Evolutionary conservation across 1,140 invertebrate genomes (phyloP).

Genomic region (Varroa destructor): DNA sequence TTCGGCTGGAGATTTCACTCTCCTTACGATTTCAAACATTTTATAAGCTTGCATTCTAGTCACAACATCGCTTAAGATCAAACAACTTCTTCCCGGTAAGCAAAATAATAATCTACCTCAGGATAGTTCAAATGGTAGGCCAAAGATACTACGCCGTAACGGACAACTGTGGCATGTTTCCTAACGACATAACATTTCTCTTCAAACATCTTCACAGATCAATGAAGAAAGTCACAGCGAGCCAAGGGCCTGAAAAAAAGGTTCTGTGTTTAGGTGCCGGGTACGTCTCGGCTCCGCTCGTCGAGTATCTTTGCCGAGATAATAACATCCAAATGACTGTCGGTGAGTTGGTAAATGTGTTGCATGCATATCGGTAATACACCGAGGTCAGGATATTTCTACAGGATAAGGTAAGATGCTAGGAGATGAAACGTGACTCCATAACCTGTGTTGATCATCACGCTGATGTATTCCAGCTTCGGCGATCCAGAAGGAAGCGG

Average conservation of each 20-base stretch:
- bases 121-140: too few relatives aligned
- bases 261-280: constrained; percentile 88
- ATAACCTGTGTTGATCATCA: constrained; percentile 6
- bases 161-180: background rate
- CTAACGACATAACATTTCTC: background rate
- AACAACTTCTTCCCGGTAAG: too few relatives aligned
- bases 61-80: too few relatives aligned
- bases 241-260: constrained; percentile 38
- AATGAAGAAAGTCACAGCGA: constrained; percentile 34
- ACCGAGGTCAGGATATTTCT: background rate
- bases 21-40: too few relatives aligned
- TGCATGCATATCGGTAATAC: background rate
- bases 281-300: constrained; percentile 75
- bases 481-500: constrained; percentile 71
- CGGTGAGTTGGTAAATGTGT: constrained; percentile 44
- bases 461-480: constrained; percentile 49
- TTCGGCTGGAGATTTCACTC: background rate
- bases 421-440: background rate
- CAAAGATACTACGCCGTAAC: background rate
- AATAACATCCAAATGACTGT: constrained; percentile 63
- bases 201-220: constrained; percentile 29
- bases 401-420: too few relatives aligned
- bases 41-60: too few relatives aligned
- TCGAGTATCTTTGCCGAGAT: constrained; percentile 81
- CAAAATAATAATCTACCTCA: too few relatives aligned